phyloP scores from a whole-genome alignment of 2,888 invertebrate genomes.

The Dasypolia templi region DNA sequence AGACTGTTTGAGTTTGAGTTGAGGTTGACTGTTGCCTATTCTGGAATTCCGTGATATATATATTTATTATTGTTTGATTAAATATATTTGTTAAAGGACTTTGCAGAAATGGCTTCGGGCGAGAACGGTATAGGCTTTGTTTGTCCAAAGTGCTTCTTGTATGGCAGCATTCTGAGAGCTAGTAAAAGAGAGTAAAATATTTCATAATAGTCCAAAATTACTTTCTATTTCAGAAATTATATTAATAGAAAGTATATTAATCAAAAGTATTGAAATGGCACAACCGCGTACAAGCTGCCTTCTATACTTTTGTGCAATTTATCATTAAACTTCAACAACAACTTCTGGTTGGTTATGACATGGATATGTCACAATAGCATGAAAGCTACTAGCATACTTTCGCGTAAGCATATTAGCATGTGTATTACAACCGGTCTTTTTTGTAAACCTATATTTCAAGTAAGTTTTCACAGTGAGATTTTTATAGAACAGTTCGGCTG shows the following conservation, averaged over 20 bases:
- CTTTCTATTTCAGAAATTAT: neutral
- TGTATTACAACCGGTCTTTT: neutral
- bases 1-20: too few relatives aligned
- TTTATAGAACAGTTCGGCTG: neutral
- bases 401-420: neutral
- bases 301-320: neutral
- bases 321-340: neutral
- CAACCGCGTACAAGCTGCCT: neutral
- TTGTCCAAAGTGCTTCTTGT: neutral
- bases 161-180: neutral
- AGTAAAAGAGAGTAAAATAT: neutral
- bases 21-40: slow-evolving; percentile 19
- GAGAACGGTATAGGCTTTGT: neutral
- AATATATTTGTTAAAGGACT: neutral
- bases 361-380: neutral
- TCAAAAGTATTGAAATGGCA: neutral
- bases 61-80: too few relatives aligned
- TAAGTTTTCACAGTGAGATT: neutral
- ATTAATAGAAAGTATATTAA: neutral
- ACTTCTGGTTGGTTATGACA: neutral
- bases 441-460: too few relatives aligned
- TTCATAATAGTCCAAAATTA: too few relatives aligned
- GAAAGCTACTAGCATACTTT: neutral
- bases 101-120: neutral
- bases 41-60: neutral